phyloP scores from a whole-genome alignment of 1,140 invertebrate genomes.

The Doryteuthis pealeii region DNA sequence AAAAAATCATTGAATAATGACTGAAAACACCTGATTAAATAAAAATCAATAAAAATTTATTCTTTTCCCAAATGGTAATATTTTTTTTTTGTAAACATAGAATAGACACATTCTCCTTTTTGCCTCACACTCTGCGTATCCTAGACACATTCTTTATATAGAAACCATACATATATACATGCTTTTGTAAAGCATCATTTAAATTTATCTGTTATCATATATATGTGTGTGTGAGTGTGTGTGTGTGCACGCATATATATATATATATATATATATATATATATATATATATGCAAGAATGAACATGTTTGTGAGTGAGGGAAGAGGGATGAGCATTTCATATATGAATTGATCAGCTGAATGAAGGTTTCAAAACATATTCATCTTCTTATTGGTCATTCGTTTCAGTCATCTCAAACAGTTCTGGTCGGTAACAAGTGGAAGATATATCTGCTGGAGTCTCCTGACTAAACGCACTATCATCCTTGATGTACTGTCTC shows the following conservation, averaged over 20 bases:
- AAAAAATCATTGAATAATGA: too few relatives aligned
- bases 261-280: background rate
- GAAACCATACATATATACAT: conserved; percentile 5
- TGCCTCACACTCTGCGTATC: too few relatives aligned
- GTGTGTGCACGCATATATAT: conserved; percentile 19
- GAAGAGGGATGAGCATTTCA: too few relatives aligned
- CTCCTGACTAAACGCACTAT: conserved; percentile 50
- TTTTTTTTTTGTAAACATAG: too few relatives aligned
- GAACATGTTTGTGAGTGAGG: conserved; percentile 8
- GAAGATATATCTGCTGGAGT: conserved; percentile 20
- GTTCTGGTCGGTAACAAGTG: conserved; percentile 41
- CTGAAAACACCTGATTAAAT: too few relatives aligned
- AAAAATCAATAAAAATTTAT: too few relatives aligned
- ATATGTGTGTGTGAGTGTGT: conserved; percentile 23
- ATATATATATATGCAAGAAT: conserved; percentile 6
- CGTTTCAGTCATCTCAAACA: conserved; percentile 48
- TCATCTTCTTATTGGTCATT: background rate
- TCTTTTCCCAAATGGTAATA: too few relatives aligned
- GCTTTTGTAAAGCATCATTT: conserved; percentile 1
- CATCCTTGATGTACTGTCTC: conserved; percentile 43
- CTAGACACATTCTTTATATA: too few relatives aligned
- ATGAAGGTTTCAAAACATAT: too few relatives aligned
- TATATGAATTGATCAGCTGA: too few relatives aligned
- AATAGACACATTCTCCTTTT: too few relatives aligned
- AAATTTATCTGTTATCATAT: background rate